Evolutionary conservation across 2,113 vertebrate genomes (phyloP), one percentile per base, ranked within the genome.

Genomic region (Sinocyclocheilus anophthalmus): DNA sequence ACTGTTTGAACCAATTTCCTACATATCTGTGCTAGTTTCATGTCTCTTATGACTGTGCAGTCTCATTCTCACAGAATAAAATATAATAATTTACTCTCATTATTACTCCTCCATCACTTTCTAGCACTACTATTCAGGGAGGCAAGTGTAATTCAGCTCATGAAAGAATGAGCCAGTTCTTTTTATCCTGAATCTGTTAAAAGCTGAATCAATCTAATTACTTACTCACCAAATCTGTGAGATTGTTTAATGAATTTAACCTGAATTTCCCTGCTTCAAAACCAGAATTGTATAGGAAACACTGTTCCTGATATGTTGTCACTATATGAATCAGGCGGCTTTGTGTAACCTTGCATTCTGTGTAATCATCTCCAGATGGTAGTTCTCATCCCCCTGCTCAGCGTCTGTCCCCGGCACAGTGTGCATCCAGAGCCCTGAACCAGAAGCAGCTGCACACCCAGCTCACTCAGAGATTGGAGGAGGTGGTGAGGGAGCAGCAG

Each of bases 381-480:
- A 91, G 87, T 72, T 50, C 22, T 80, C 65, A 65, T 16, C 83
- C 76, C 26, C 5, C 63, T 57, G 81, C 76, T 59, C 78, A 84
- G 67, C 88, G 89, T 77, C 81, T 61, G 0, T 84, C 89, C 42
- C 88, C 85, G 5, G 57, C 86, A 20, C 86, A 89, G 3, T 87
- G 22, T 65, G 8, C 13, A 5, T 75, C 86, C 16, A 88, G 61
- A 30, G 20, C 76, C 45, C 10, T 88, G 78, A 87, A 63, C 85
- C 88, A 90, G 69, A 92, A 92, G 86, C 85, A 91, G 63, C 81
- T 93, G 26, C 90, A 94, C 22, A 30, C 20, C 0, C 86, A 93
- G n/a, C 81, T 94, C 55, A 93, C 88, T 0, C 70, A 92, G 87
- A 88, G 86, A 14, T 83, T 94, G 42, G 87, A 94, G 88, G 33